phyloP scores from a whole-genome alignment of 2,888 invertebrate species.

The Noctua janthina region DNA sequence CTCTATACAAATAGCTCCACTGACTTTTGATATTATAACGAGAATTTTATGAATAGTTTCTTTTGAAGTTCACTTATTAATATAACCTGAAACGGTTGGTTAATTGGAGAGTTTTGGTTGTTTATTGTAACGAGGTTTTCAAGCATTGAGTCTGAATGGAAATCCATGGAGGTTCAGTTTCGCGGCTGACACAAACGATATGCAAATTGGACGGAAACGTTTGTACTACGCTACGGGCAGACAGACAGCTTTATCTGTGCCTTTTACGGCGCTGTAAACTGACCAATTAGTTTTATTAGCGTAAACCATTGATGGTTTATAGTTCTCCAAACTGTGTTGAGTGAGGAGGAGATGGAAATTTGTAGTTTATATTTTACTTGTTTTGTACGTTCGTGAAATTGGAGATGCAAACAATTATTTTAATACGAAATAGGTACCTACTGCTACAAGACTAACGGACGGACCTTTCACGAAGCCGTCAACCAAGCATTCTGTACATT shows the following conservation, averaged over 20 bases:
- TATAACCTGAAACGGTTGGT: background rate
- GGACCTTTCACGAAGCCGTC: no score
- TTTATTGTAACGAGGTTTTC: constrained; percentile 6
- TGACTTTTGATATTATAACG: constrained; percentile 12
- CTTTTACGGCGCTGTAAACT: constrained; percentile 49
- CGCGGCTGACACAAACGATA: constrained; percentile 34
- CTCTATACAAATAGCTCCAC: constrained; percentile 12
- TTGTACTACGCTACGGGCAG: constrained; percentile 25
- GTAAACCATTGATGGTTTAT: constrained; percentile 33
- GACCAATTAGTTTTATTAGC: constrained; percentile 55
- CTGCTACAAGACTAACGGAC: no score
- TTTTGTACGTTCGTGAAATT: background rate
- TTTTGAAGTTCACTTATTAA: background rate
- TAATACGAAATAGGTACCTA: no score
- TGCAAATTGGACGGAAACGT: constrained; percentile 52
- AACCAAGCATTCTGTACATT: no score
- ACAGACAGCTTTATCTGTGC: constrained; percentile 35
- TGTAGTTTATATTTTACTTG: background rate
- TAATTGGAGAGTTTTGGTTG: background rate
- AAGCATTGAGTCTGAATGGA: constrained; percentile 1
- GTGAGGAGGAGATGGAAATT: background rate
- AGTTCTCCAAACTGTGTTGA: constrained; percentile 11
- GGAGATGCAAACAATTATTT: no score
- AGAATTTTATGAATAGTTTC: constrained; percentile 38
- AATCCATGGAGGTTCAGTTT: constrained; percentile 13